phyloP scores from a whole-genome alignment of 2,113 vertebrate genomes.

The Eira barbara region DNA sequence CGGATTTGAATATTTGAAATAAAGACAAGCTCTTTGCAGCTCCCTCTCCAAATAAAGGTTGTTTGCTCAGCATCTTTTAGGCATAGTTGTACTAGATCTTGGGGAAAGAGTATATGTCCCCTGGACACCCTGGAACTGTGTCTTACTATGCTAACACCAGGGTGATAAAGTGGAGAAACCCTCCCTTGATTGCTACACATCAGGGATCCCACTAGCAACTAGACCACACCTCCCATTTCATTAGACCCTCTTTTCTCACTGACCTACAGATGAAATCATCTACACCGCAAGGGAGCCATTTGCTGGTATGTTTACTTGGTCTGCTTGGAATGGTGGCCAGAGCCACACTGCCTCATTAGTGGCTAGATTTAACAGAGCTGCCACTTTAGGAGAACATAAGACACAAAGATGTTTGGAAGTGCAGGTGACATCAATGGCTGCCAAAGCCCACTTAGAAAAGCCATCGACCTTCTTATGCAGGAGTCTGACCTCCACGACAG shows the following conservation, averaged over 20 bases:
- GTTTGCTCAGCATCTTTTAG: background rate
- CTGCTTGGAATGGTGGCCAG: background rate
- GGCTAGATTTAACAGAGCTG: background rate
- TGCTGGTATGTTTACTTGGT: background rate
- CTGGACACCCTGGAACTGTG: rapidly evolving
- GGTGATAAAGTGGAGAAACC: background rate
- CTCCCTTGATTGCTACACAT: background rate
- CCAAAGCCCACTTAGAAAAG: slow-evolving; percentile 15
- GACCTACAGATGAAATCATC: background rate
- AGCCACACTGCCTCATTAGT: background rate
- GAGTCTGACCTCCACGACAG: background rate
- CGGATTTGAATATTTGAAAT: slow-evolving; percentile 75
- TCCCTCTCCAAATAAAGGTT: slow-evolving; percentile 55
- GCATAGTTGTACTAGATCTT: background rate
- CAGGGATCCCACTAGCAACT: background rate
- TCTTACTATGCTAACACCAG: background rate
- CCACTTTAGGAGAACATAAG: background rate
- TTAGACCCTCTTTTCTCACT: background rate
- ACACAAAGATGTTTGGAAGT: background rate
- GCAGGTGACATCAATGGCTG: background rate
- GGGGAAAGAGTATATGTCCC: rapidly evolving
- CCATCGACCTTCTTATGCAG: background rate
- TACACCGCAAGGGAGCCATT: rapidly evolving
- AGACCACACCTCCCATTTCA: background rate
- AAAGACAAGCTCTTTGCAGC: slow-evolving; percentile 70